phyloP scores from a whole-genome alignment of 1,140 invertebrate genomes.

The Microplitis mediator region DNA sequence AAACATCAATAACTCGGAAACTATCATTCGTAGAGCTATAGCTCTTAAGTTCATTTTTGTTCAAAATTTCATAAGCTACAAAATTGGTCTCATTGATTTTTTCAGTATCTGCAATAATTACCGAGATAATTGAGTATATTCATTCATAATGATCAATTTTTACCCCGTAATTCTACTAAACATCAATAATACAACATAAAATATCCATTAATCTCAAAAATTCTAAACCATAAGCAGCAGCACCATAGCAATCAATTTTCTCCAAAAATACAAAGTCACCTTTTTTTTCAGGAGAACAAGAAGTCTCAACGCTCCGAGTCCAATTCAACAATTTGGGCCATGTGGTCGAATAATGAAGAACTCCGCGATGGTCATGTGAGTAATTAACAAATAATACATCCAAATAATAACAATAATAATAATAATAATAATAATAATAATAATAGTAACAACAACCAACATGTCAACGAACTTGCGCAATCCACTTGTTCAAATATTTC shows the following conservation, averaged over 20 bases:
- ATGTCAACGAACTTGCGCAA: neutral
- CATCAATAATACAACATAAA: too few species aligned
- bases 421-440: neutral
- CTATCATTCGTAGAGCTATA: too few species aligned
- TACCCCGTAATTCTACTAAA: too few species aligned
- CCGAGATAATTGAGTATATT: too few species aligned
- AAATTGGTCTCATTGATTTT: too few species aligned
- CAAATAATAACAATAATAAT: neutral
- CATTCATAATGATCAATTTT: too few species aligned
- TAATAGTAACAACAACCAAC: neutral
- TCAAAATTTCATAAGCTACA: too few species aligned
- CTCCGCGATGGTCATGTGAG: constrained; percentile 94
- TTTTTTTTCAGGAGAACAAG: constrained; percentile 82
- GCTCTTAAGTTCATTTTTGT: too few species aligned
- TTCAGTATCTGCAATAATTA: too few species aligned
- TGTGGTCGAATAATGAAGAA: constrained; percentile 96
- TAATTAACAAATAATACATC: constrained; percentile 45
- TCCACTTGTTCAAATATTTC: neutral
- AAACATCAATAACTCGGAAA: too few species aligned
- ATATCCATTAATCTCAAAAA: too few species aligned
- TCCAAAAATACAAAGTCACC: constrained; percentile 19
- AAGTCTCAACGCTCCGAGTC: constrained; percentile 91
- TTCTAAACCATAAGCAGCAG: too few species aligned
- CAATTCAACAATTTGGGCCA: constrained; percentile 93
- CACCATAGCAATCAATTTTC: neutral